phyloP scores from a whole-genome alignment of 2,888 invertebrate genomes.

The Euplexia lucipara region DNA sequence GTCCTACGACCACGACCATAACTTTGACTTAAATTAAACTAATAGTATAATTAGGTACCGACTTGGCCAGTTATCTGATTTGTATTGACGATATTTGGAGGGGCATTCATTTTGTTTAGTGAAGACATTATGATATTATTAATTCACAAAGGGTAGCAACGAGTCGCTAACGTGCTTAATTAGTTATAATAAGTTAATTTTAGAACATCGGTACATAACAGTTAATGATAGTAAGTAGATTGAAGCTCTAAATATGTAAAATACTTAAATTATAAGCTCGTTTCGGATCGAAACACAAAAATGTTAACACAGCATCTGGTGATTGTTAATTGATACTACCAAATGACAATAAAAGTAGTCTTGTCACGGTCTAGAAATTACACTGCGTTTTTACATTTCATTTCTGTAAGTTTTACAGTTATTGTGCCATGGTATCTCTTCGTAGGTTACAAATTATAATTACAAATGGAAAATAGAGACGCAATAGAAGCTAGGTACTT shows the following conservation, averaged over 20 bases:
- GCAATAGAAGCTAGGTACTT: conserved; percentile 10
- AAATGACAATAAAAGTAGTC: conserved; percentile 38
- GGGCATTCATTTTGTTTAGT: background rate
- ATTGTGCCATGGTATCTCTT: conserved; percentile 6
- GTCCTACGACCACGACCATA: conserved; percentile 38
- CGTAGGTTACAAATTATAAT: conserved; percentile 7
- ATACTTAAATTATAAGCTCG: conserved; percentile 3
- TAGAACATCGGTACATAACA: background rate
- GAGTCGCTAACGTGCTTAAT: conserved; percentile 3
- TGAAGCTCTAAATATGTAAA: conserved; percentile 1
- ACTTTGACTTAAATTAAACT: conserved; percentile 35
- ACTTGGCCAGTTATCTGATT: conserved; percentile 12
- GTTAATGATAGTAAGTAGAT: conserved; percentile 4
- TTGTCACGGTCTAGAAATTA: conserved; percentile 38
- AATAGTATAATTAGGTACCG: conserved; percentile 24
- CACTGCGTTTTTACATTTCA: conserved; percentile 24
- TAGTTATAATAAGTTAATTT: background rate
- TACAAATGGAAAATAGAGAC: conserved; percentile 26
- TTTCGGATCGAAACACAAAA: background rate
- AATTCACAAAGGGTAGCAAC: conserved; percentile 14
- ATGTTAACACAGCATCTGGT: conserved; percentile 11
- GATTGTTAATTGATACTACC: conserved; percentile 12
- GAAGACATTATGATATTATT: conserved; percentile 12
- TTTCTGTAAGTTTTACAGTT: conserved; percentile 28
- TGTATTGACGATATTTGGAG: conserved; percentile 12